Percentiles rank a stretch among this genome's conserved stretches.
phyloP scores from a whole-genome alignment of 1,140 invertebrate species.

The Hylaeus volcanicus region DNA sequence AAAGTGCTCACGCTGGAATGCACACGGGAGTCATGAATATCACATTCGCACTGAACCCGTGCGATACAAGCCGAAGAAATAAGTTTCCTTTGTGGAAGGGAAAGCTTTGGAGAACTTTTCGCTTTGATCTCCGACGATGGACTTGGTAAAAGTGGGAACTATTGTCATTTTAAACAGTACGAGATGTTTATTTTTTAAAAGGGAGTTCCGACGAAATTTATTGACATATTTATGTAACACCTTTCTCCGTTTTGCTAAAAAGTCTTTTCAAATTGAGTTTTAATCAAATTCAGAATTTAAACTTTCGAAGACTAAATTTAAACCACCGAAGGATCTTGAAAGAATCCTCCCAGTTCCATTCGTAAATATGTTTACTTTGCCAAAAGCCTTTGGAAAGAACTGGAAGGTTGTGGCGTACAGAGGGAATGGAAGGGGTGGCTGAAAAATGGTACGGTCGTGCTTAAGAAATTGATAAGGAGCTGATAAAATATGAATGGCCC shows the following conservation, averaged over 20 bases:
- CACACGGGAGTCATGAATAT: not conserved
- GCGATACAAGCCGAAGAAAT: not conserved
- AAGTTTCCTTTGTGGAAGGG: not conserved
- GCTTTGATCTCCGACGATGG: conserved; percentile 8
- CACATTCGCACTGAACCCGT: not conserved
- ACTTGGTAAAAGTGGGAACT: not conserved
- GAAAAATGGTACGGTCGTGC: conserved; percentile 66
- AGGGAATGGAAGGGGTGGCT: conserved; percentile 45
- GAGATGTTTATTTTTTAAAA: not conserved
- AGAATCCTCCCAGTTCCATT: not conserved
- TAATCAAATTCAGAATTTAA: too few relatives aligned
- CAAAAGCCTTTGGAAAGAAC: not conserved
- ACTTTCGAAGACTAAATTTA: conserved; percentile 18
- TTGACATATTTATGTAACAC: too few relatives aligned
- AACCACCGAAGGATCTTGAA: not conserved
- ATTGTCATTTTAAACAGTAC: not conserved
- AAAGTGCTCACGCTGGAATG: not conserved
- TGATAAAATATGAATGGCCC: conserved; percentile 72
- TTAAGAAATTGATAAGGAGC: conserved; percentile 73
- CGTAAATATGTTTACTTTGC: conserved; percentile 19
- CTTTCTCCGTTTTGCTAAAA: not conserved
- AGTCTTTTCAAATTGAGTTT: not conserved
- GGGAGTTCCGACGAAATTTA: not conserved
- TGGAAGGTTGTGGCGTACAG: conserved; percentile 16
- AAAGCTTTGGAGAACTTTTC: not conserved